Base-by-base conservation (phyloP, 2,888 invertebrate species). In the Boloria selene region DNA sequence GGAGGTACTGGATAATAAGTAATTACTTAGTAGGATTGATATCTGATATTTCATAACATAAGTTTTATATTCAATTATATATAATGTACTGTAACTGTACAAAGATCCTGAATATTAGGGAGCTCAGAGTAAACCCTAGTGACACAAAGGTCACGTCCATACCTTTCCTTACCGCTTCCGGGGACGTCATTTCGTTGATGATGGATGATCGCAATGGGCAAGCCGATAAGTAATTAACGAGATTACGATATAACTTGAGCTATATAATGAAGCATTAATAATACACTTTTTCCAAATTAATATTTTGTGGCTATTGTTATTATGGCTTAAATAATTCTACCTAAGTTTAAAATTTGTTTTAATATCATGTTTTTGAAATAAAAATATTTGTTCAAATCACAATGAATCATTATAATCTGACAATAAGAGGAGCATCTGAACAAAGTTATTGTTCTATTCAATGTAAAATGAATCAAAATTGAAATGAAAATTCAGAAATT, bases 1-100 rank as follows among this genome's bases (percentile, higher is more conserved):
- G 98, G 98, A 62, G 98, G 98, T 77, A 98, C 98, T 98, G 93
- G 55, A 65, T 55, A 55, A 62, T 64, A 68, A 70, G 61, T 70
- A 70, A 70, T 70, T 70, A 68, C 64, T 60, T 47, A 59, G 45
- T 44, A 42, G 55, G 22, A 62, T 50, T 7, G 5, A 26, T 55
- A 22, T 3, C 55, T 44, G 50, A 61, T 61, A 51, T 50, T 56
- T 51, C 44, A 63, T 51, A 26, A 51, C 50, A 63, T 50, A 56
- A 44, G 10, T 63, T 50, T 53, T 26, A 63, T 31, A 56, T 62
- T 49, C 17, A 47, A 62, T 62, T 54, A 54, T 26, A 26, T 54
- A 31, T 62, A 44, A 38, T 10, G 1, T n/a, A n/a, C n/a, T n/a
- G n/a, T n/a, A n/a, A n/a, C 10, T 38, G 7, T 38, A 38, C 31